Evolutionary conservation across 2,888 invertebrate species (phyloP).

Genomic region (Pyrrhosoma nymphula): DNA sequence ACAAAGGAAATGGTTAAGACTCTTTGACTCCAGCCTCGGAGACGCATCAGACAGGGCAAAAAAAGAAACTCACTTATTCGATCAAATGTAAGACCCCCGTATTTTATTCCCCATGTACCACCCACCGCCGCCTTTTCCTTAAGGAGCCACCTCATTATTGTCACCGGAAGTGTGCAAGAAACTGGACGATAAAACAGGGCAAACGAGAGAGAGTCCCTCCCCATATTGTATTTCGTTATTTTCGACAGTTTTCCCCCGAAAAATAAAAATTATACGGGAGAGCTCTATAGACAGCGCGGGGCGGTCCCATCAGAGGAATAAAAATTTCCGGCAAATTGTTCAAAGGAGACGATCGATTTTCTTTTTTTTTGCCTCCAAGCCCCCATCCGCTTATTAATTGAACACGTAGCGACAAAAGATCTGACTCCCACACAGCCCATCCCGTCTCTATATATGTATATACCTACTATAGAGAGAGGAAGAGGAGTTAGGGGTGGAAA

Average conservation of each 20-base stretch:
- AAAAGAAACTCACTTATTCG: background rate
- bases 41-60: background rate
- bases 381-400: constrained; percentile 50
- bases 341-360: background rate
- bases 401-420: background rate
- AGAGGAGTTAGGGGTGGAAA: background rate
- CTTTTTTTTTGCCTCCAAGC: background rate
- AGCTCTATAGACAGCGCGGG: background rate
- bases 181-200: background rate
- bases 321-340: background rate
- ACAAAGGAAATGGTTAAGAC: background rate
- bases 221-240: background rate
- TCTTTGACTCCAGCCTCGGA: background rate
- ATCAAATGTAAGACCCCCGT: background rate
- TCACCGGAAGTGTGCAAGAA: background rate
- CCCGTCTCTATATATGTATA: background rate
- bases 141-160: background rate
- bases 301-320: background rate
- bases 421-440: background rate
- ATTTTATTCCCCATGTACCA: background rate
- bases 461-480: background rate
- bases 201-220: background rate
- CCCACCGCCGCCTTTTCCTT: background rate
- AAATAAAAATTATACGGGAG: background rate
- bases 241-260: background rate